Base-by-base conservation (phyloP, 2,888 invertebrate species). In the Cyclophora punctaria region DNA sequence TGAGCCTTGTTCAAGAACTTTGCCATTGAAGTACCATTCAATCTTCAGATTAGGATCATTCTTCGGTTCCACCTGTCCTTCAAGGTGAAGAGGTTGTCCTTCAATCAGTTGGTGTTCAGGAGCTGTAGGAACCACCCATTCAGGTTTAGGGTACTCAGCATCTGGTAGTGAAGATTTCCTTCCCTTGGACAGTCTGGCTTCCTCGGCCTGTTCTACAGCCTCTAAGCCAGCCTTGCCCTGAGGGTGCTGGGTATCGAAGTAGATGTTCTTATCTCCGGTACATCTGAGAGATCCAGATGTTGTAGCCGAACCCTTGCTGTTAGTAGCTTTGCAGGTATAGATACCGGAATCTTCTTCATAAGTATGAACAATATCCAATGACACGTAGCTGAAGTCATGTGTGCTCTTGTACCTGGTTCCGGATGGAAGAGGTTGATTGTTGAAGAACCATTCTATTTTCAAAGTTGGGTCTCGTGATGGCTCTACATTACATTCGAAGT, bases 311-410 rank as follows among this genome's bases (percentile, higher is more conserved):
- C 97, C 97, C 76, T 94, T 96, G 63, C 90, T 93, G 73, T 97
- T 97, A 2, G 94, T 95, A 7, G 97, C 97, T 79, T 94, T 96
- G 72, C 96, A 96, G 37, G 95, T 96, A 66, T 96, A 96, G 57
- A 97, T 92, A 47, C 98, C 98, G 50, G 96, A 96, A 82, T 98
- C 97, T 86, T 97, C 96, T 58, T 95, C 94, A 71, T 97, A 96
- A 0, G 95, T 92, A 62, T 96, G 95, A 50, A 90, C 93, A 57
- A 98, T 92, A 72, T 98, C 98, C 66, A 99, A 89, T 7, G 97
- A 93, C 5, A 98, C 96, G 72, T 95, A 97, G 51, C 99, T 99
- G 80, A 99, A 99, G 78, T 99, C 99, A 73, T 97, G 96, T 7
- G 94, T 95, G 35, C 96, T 94, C 82, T 96, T 96, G 78, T 95